Conservation (phyloP, 2,888 invertebrate species). For the Brenthis daphne region DNA sequence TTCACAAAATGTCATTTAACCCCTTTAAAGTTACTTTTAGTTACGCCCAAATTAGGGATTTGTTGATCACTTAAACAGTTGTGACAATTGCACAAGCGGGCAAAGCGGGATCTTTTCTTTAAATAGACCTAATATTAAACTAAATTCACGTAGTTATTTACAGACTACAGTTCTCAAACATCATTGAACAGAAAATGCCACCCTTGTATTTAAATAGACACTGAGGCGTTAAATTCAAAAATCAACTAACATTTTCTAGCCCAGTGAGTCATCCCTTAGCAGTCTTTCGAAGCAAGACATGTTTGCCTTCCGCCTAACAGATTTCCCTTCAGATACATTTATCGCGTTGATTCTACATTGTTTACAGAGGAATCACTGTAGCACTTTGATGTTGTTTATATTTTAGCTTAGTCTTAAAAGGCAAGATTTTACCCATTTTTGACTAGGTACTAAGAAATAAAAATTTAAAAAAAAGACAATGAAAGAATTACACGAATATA, state of each 20-base stretch:
- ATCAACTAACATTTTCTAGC: slow-evolving; percentile 80
- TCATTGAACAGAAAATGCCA: slow-evolving; percentile 48
- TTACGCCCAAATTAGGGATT: too few relatives aligned
- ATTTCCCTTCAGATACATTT: slow-evolving; percentile 73
- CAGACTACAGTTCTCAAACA: slow-evolving; percentile 43
- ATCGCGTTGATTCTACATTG: slow-evolving; percentile 73
- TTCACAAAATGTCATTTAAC: too few relatives aligned
- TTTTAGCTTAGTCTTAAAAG: slow-evolving; percentile 16
- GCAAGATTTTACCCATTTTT: slow-evolving; percentile 6
- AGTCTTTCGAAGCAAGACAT: slow-evolving; percentile 63
- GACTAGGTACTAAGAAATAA: background rate
- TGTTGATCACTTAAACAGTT: too few relatives aligned
- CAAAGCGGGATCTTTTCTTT: too few relatives aligned
- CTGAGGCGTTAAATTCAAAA: slow-evolving; percentile 78
- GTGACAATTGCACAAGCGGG: too few relatives aligned
- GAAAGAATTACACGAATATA: background rate
- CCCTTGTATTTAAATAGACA: slow-evolving; percentile 60
- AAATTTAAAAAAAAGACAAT: too few relatives aligned
- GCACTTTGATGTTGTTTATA: slow-evolving; percentile 29
- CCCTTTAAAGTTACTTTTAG: too few relatives aligned
- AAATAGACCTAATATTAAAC: background rate
- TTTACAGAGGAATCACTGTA: slow-evolving; percentile 67
- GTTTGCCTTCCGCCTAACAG: slow-evolving; percentile 70
- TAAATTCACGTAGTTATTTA: slow-evolving; percentile 8
- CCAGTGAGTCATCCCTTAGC: slow-evolving; percentile 72